Evolutionary conservation across 2,888 invertebrate species (phyloP).

Genomic region (Apotomis capreana): DNA sequence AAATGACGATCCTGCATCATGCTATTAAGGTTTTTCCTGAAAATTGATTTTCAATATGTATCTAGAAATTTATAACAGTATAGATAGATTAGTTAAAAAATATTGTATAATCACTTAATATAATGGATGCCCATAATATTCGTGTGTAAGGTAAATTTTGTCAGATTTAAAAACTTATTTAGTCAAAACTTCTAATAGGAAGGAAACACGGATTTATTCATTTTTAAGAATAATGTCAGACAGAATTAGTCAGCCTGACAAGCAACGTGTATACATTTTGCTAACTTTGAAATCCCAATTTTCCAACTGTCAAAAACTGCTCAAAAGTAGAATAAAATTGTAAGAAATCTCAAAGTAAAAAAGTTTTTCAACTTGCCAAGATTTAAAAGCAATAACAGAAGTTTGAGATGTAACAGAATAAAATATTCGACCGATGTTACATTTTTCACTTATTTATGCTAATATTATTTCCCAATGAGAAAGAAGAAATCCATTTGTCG

Average conservation of each 20-base stretch:
- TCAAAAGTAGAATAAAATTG: constrained; percentile 35
- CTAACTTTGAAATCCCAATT: constrained; percentile 20
- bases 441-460: constrained; percentile 39
- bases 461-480: constrained; percentile 29
- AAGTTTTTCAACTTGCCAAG: constrained; percentile 25
- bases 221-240: neutral
- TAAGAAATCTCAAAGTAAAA: constrained; percentile 30
- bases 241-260: neutral
- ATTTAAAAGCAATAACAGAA: constrained; percentile 40
- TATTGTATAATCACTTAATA: no score
- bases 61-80: no score
- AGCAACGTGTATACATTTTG: constrained; percentile 6
- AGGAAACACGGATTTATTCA: neutral
- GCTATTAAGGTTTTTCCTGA: no score
- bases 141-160: no score
- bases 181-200: neutral
- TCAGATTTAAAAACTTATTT: neutral
- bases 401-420: constrained; percentile 33
- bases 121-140: no score
- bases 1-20: no score
- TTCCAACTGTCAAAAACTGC: constrained; percentile 34
- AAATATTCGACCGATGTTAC: constrained; percentile 33
- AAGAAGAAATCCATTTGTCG: constrained; percentile 22
- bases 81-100: no score
- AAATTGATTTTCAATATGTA: no score